Percentiles rank a stretch among this genome's conserved stretches.
Conservation (phyloP, 2,888 invertebrate species). For the Philereme vetulata region DNA sequence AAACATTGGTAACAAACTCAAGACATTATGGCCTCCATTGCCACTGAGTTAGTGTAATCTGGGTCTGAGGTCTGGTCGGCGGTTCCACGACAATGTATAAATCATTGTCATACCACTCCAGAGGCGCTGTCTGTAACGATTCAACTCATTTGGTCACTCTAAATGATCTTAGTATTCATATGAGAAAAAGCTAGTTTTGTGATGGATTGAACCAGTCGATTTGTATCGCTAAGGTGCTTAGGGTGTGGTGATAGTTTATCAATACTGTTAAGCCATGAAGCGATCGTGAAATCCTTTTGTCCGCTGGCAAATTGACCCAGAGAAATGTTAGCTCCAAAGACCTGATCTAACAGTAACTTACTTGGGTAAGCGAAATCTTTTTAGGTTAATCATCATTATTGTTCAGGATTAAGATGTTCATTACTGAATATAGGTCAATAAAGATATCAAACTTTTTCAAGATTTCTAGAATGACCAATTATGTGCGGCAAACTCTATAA, state of each 20-base stretch:
- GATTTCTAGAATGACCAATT: too few species aligned
- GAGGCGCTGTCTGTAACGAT: slow-evolving; percentile 47
- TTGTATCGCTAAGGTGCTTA: slow-evolving; percentile 32
- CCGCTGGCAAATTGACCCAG: slow-evolving; percentile 2
- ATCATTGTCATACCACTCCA: slow-evolving; percentile 62
- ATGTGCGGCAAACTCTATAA: too few species aligned
- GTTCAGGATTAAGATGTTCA: too few species aligned
- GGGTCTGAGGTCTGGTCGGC: slow-evolving; percentile 6
- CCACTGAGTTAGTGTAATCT: too few species aligned
- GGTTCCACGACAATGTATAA: slow-evolving; percentile 49
- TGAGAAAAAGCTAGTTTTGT: slow-evolving; percentile 32
- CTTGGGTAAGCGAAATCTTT: too few species aligned
- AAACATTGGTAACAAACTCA: too few species aligned
- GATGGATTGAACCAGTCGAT: slow-evolving; percentile 42
- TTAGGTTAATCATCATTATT: too few species aligned
- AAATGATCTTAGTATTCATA: slow-evolving; percentile 40
- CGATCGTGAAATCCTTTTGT: slow-evolving; percentile 13
- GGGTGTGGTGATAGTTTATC: slow-evolving; percentile 18
- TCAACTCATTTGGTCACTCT: slow-evolving; percentile 50
- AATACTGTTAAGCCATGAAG: slow-evolving; percentile 1
- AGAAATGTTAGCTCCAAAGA: too few species aligned
- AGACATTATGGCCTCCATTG: too few species aligned
- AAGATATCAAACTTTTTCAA: too few species aligned
- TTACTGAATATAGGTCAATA: too few species aligned
- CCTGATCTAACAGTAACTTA: too few species aligned